A percentile compares a stretch with the other conserved stretches of the same genome.
Conservation (phyloP, 2,113 vertebrate species). For the Sceloporus undulatus region DNA sequence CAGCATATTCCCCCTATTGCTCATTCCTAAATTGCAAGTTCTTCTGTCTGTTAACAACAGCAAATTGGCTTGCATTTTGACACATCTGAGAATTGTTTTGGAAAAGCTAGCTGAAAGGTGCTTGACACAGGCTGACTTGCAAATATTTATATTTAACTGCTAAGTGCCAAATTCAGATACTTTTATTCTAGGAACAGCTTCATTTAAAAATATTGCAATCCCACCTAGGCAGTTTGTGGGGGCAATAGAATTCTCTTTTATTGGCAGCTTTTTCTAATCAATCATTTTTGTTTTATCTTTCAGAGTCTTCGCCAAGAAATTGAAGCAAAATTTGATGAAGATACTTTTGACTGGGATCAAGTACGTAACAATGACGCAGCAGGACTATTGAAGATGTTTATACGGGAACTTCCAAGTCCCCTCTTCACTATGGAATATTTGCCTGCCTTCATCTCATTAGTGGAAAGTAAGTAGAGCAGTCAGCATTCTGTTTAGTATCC, state of each 20-base stretch:
- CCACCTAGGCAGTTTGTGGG: not conserved
- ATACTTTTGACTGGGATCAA: slow-evolving; percentile 91
- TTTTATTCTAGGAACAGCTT: slow-evolving; percentile 4
- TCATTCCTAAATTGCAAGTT: not conserved
- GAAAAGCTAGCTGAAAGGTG: slow-evolving; percentile 1
- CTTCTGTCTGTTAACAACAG: not conserved
- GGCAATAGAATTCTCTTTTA: not conserved
- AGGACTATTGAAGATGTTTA: slow-evolving; percentile 94
- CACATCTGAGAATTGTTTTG: not conserved
- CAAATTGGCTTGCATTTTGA: not conserved
- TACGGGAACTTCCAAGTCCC: slow-evolving; percentile 92
- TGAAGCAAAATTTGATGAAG: slow-evolving; percentile 86
- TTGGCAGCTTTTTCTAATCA: slow-evolving; percentile 7
- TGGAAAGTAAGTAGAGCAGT: slow-evolving; percentile 85
- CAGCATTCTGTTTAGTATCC: not conserved
- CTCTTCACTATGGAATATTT: slow-evolving; percentile 92
- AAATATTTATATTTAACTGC: slow-evolving; percentile 24
- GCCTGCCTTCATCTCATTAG: slow-evolving; percentile 85
- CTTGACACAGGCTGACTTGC: not conserved
- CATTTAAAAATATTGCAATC: not conserved
- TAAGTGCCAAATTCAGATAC: not conserved
- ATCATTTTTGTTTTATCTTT: slow-evolving; percentile 54
- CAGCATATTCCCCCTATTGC: not conserved
- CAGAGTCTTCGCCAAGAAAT: slow-evolving; percentile 91
- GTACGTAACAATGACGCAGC: slow-evolving; percentile 93